These are phyloP conservation scores for Seira ritae DNA, from an alignment of 2,888 invertebrate species.

Conservation along the genomic window DNA sequence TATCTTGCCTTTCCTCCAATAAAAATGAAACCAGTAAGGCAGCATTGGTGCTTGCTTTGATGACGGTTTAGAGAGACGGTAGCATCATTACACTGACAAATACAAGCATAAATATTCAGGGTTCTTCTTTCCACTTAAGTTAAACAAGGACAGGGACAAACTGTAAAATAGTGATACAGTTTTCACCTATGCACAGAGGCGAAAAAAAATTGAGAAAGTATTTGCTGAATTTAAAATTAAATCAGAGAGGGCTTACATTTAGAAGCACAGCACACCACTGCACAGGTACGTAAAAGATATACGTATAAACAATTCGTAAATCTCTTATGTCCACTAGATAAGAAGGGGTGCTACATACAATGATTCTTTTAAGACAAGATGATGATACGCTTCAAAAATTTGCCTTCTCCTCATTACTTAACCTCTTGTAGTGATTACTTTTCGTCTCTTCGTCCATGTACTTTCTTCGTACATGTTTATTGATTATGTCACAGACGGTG, in stretches of 20 bases:
- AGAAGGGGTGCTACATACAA: neutral
- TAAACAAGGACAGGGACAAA: constrained; percentile 30
- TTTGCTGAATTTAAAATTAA: constrained; percentile 40
- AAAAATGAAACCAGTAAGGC: constrained; percentile 63
- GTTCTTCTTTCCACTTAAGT: neutral
- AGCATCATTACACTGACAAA: constrained; percentile 31
- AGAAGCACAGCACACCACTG: neutral
- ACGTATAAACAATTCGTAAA: neutral
- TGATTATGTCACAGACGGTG: too few species aligned
- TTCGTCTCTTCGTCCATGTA: too few species aligned
- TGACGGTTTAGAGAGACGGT: constrained; percentile 17
- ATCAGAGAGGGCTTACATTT: neutral
- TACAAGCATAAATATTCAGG: constrained; percentile 20
- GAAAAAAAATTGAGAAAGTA: constrained; percentile 27
- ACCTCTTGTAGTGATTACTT: neutral
- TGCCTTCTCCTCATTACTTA: neutral
- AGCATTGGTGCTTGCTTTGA: constrained; percentile 26
- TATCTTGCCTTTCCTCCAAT: constrained; percentile 38
- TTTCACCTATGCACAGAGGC: constrained; percentile 18
- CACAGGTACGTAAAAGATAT: too few species aligned
- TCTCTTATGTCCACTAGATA: neutral
- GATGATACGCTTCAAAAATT: neutral
- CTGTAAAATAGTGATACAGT: constrained; percentile 55
- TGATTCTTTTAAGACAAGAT: neutral
- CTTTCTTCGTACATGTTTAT: too few species aligned